Evolutionary conservation across 2,113 vertebrate species (phyloP).

Genomic region (Lophochroa leadbeateri): DNA sequence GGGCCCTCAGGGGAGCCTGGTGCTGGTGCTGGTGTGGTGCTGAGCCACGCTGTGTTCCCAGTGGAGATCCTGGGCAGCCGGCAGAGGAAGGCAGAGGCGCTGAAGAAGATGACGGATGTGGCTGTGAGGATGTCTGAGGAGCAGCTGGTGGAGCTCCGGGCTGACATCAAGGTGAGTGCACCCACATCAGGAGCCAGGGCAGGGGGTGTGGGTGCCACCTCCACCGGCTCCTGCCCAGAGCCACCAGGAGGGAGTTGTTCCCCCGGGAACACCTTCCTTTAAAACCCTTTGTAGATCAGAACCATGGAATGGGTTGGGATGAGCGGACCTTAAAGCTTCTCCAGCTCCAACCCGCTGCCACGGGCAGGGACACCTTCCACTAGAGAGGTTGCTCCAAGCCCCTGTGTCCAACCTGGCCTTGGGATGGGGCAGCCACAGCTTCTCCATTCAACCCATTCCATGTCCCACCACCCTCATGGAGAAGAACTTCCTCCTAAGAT

Average conservation of each 20-base stretch:
- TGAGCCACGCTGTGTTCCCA: conserved; percentile 31
- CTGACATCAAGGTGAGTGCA: conserved; percentile 88
- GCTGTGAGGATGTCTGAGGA: conserved; percentile 92
- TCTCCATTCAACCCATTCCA: neutral
- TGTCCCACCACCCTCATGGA: neutral
- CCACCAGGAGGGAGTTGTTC: neutral
- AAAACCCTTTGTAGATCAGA: neutral
- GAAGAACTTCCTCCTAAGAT: neutral
- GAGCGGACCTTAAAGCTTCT: neutral
- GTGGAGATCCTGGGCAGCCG: conserved; percentile 87
- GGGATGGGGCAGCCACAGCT: neutral
- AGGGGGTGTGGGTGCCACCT: no score
- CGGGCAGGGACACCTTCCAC: neutral
- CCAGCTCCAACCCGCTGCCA: neutral
- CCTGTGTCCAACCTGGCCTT: neutral
- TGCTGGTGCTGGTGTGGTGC: neutral
- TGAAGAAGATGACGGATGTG: conserved; percentile 87
- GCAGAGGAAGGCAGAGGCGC: conserved; percentile 89
- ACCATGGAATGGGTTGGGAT: neutral
- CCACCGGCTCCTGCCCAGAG: no score
- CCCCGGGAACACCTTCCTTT: neutral
- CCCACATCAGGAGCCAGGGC: neutral
- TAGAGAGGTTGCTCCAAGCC: neutral
- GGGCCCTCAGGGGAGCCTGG: accelerated
- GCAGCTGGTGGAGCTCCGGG: conserved; percentile 89